Percentiles rank a stretch among this genome's conserved stretches.
Evolutionary conservation across 2,797 vertebrate species (phyloP).

Genomic region (Bryconaethiops microstoma): DNA sequence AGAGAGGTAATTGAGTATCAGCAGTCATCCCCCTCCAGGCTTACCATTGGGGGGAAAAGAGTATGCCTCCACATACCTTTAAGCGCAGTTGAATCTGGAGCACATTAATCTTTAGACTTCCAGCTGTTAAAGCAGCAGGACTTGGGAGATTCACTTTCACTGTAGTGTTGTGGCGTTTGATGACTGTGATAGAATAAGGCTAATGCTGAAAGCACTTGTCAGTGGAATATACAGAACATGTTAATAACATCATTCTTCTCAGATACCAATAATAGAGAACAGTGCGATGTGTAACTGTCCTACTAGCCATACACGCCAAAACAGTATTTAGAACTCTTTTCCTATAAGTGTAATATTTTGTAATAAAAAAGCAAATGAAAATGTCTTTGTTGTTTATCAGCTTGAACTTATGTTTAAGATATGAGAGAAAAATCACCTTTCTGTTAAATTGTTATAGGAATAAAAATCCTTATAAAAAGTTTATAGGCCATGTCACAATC

Average conservation of each 20-base stretch:
- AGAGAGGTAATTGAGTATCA: slow-evolving; percentile 56
- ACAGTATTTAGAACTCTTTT: not conserved
- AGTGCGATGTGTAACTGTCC: not conserved
- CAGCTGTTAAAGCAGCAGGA: slow-evolving; percentile 32
- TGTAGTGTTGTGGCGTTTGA: not conserved
- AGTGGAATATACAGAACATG: not conserved
- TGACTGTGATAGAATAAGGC: slow-evolving; percentile 15
- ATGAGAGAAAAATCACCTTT: not conserved
- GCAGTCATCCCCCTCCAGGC: slow-evolving; percentile 50
- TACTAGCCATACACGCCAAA: not conserved
- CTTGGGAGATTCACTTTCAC: slow-evolving; percentile 26
- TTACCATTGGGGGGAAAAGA: slow-evolving; percentile 38
- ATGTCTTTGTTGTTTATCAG: too few species aligned
- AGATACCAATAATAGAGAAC: not conserved
- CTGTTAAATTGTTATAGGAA: too few species aligned
- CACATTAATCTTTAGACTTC: slow-evolving; percentile 53
- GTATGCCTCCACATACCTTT: slow-evolving; percentile 50
- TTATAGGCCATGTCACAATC: too few species aligned
- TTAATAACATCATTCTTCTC: not conserved
- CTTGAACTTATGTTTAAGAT: not conserved
- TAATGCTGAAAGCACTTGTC: not conserved
- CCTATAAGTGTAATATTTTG: too few species aligned
- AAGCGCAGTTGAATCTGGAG: slow-evolving; percentile 46
- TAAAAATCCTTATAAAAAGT: too few species aligned
- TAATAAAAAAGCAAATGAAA: too few species aligned